These are phyloP conservation scores for Alethe castanea DNA, from an alignment of 2,113 vertebrate genomes.

Conservation along the genomic window DNA sequence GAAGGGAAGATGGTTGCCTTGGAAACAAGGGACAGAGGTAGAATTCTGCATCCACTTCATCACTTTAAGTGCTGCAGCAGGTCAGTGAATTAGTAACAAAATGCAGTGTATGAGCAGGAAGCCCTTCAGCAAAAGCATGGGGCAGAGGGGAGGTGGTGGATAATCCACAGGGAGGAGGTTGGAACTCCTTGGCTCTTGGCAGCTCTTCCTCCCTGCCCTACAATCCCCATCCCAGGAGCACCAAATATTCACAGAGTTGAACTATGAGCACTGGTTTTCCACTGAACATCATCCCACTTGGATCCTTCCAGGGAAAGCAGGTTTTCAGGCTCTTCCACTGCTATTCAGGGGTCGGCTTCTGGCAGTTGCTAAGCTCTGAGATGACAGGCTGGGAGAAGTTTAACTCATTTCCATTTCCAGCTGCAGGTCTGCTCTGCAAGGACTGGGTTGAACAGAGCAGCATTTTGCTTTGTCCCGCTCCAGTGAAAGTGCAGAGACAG, in stretches of 20 bases:
- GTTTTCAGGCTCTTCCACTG: neutral
- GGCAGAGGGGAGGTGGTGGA: neutral
- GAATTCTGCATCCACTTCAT: slow-evolving; percentile 55
- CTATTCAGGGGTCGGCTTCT: neutral
- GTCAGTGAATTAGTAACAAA: slow-evolving; percentile 40
- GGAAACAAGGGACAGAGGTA: slow-evolving; percentile 59
- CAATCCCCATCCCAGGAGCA: neutral
- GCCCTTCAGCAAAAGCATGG: neutral
- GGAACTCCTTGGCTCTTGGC: neutral
- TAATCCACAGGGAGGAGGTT: neutral
- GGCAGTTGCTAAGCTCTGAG: neutral
- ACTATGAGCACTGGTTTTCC: neutral
- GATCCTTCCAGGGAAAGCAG: neutral
- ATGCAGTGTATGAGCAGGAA: neutral
- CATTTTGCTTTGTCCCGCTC: neutral
- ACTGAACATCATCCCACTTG: neutral
- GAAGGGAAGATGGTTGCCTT: slow-evolving; percentile 56
- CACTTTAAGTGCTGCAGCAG: slow-evolving; percentile 52
- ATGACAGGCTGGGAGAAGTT: neutral
- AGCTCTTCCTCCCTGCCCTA: neutral
- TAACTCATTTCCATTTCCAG: neutral
- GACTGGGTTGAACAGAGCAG: neutral
- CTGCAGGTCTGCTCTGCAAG: neutral
- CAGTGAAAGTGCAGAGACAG: neutral
- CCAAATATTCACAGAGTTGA: neutral